These are phyloP conservation scores for Polymixis flavicincta DNA, from an alignment of 2,888 invertebrate genomes.

Conservation along the genomic window DNA sequence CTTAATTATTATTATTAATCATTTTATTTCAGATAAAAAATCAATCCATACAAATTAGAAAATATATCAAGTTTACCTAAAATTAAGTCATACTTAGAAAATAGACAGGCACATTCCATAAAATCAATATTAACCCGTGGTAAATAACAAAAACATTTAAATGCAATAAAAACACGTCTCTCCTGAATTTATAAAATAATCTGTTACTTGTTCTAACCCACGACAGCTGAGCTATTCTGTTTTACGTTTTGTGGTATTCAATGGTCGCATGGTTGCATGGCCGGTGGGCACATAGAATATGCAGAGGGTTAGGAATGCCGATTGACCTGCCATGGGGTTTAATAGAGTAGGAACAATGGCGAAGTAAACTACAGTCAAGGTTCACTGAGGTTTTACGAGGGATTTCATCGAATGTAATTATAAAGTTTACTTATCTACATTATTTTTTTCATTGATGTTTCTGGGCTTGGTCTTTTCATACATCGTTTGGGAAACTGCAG, in stretches of 20 bases:
- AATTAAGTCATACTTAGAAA: not conserved
- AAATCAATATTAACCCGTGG: not conserved
- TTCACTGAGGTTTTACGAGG: not conserved
- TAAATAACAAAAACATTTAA: not conserved
- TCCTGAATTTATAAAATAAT: not conserved
- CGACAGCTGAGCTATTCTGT: not conserved
- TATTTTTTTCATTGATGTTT: no score
- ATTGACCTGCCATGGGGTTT: not conserved
- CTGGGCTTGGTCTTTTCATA: no score
- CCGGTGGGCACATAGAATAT: constrained; percentile 35
- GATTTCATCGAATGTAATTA: no score
- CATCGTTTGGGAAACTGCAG: no score
- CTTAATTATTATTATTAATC: no score
- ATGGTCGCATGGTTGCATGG: constrained; percentile 19
- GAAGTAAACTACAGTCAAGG: not conserved
- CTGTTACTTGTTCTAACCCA: not conserved
- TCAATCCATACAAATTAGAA: no score
- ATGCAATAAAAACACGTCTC: not conserved
- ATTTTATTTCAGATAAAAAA: no score
- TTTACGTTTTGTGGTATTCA: constrained; percentile 34
- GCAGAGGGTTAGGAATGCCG: constrained; percentile 19
- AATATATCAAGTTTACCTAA: not conserved
- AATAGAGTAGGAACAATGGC: constrained; percentile 27
- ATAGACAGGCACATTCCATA: not conserved
- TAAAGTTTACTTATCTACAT: no score